These are phyloP conservation scores for Ranitomeya variabilis DNA, from an alignment of 2,113 vertebrate genomes.

Conservation along the genomic window DNA sequence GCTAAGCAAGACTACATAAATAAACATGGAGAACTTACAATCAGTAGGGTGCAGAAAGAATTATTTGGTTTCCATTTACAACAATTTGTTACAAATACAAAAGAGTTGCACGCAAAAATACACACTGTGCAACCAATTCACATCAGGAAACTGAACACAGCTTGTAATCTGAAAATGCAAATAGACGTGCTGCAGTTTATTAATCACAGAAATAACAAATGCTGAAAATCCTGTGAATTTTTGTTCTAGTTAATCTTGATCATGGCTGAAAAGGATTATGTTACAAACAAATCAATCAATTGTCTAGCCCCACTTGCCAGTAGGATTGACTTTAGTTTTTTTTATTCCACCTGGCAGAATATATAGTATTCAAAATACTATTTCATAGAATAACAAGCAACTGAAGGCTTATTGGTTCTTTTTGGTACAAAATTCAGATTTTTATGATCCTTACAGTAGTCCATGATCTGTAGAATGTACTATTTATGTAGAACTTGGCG, in stretches of 20 bases:
- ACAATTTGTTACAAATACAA: constrained; percentile 54
- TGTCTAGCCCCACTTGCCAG: not conserved
- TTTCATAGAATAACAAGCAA: not conserved
- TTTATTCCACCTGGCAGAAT: not conserved
- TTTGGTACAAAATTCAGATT: not conserved
- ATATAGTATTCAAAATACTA: not conserved
- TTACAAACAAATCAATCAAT: constrained; percentile 34
- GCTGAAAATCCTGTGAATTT: constrained; percentile 41
- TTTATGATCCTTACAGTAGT: not conserved
- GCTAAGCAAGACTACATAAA: constrained; percentile 20
- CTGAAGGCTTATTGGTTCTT: not conserved
- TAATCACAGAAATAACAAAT: constrained; percentile 52
- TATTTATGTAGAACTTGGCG: not conserved
- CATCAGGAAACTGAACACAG: constrained; percentile 51
- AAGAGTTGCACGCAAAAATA: constrained; percentile 40
- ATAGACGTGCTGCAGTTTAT: constrained; percentile 49
- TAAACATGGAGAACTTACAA: constrained; percentile 44
- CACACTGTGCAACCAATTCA: constrained; percentile 53
- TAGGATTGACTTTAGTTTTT: not conserved
- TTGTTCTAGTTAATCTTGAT: constrained; percentile 42
- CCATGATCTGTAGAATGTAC: not conserved
- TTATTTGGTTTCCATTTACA: constrained; percentile 54
- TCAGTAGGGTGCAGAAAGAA: constrained; percentile 34
- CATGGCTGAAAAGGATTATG: constrained; percentile 31
- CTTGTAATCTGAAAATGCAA: constrained; percentile 54